Conservation (phyloP, 1,140 invertebrate species). For the Cydia strobilella region DNA sequence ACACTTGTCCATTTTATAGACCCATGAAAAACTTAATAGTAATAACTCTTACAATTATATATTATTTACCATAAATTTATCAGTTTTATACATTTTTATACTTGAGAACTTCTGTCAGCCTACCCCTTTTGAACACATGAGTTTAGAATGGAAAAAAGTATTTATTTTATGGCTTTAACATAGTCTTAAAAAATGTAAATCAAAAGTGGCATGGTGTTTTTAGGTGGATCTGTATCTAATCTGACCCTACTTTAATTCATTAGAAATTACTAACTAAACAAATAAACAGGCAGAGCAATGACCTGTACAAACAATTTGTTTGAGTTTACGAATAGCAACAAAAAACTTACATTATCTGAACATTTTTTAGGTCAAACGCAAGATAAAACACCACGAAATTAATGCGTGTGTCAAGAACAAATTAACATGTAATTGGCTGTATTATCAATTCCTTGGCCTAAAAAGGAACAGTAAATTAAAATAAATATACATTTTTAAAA, state of each 20-base stretch:
- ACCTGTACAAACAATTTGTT: background rate
- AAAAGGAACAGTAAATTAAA: background rate
- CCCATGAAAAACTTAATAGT: too few species aligned
- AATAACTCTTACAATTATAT: too few species aligned
- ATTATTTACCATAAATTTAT: too few species aligned
- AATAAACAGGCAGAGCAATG: conserved; percentile 1
- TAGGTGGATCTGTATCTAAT: too few species aligned
- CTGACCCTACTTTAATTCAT: background rate
- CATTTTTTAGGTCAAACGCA: background rate
- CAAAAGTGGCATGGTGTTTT: too few species aligned
- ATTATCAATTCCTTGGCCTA: background rate
- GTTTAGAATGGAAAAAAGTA: too few species aligned
- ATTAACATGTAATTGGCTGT: background rate
- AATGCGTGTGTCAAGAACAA: conserved; percentile 1
- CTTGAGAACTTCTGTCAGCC: too few species aligned
- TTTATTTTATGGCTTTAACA: too few species aligned
- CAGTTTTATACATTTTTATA: too few species aligned
- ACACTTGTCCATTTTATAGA: too few species aligned
- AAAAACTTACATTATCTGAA: background rate
- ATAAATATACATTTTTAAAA: background rate
- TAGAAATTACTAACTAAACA: background rate
- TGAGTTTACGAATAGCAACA: background rate
- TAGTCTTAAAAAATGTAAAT: too few species aligned
- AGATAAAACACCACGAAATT: conserved; percentile 8
- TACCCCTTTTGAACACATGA: too few species aligned